Percentiles rank a stretch among this genome's conserved stretches.
These are phyloP conservation scores for Coleophora flavipennella DNA, from an alignment of 2,888 invertebrate genomes.

Conservation along the genomic window DNA sequence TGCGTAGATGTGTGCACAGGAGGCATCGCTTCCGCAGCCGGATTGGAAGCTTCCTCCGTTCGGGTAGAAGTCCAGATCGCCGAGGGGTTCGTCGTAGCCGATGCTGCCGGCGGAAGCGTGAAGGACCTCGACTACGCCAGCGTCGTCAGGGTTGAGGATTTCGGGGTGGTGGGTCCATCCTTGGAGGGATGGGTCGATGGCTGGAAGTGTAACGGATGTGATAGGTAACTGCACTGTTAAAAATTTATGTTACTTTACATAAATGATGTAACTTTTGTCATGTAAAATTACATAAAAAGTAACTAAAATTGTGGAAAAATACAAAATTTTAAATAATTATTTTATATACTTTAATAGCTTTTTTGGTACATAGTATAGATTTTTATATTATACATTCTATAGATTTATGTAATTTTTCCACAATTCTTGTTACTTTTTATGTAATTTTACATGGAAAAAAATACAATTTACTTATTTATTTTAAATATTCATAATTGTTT, in stretches of 20 bases:
- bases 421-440: no score
- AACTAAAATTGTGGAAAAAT: no score
- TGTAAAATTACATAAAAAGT: no score
- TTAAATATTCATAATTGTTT: no score
- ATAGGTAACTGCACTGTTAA: no score
- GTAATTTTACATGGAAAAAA: no score
- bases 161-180: constrained; percentile 58
- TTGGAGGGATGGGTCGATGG: constrained; percentile 51
- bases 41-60: constrained; percentile 48
- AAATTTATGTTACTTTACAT: no score
- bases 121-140: constrained; percentile 50
- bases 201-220: constrained; percentile 24
- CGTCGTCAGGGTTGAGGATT: constrained; percentile 35
- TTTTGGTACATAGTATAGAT: not conserved
- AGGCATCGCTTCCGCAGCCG: constrained; percentile 33
- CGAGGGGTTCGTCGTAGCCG: constrained; percentile 54
- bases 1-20: constrained; percentile 41
- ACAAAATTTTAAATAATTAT: no score
- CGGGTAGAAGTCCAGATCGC: constrained; percentile 54
- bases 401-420: no score
- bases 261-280: no score
- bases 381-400: no score
- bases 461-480: no score
- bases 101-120: constrained; percentile 42
- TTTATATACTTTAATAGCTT: not conserved